These are phyloP conservation scores for Hippocampus comes DNA, from an alignment of 2,113 vertebrate genomes.

Conservation along the genomic window DNA sequence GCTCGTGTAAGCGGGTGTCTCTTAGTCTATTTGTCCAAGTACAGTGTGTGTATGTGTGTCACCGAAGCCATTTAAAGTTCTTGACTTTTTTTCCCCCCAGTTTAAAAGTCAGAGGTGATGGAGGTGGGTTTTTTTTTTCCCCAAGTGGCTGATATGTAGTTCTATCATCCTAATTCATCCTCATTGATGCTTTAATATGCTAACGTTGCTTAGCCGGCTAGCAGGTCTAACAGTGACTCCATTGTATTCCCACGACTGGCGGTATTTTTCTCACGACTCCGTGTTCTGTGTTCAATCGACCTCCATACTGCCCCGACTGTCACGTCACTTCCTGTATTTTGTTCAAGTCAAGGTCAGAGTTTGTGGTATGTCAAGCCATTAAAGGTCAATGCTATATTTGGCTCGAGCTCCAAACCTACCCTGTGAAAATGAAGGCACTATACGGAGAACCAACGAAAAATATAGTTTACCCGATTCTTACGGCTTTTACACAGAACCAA, in stretches of 20 bases:
- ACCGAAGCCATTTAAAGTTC: background rate
- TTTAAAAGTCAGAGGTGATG: background rate
- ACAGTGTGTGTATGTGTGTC: background rate
- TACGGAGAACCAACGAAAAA: no score
- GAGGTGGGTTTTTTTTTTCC: background rate
- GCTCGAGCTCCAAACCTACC: background rate
- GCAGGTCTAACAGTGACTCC: background rate
- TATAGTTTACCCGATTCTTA: no score
- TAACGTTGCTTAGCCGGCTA: background rate
- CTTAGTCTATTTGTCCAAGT: background rate
- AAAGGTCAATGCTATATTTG: background rate
- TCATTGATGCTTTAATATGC: background rate
- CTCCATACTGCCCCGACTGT: constrained; percentile 36
- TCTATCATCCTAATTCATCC: background rate
- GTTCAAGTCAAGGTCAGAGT: background rate
- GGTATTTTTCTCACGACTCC: constrained; percentile 42
- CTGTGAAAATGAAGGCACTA: no score
- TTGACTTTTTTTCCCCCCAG: background rate
- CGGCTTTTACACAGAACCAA: no score
- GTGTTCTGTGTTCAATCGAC: constrained; percentile 42
- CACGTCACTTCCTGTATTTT: constrained; percentile 49
- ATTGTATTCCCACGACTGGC: constrained; percentile 38
- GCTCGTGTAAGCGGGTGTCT: background rate
- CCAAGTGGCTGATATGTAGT: background rate
- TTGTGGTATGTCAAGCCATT: no score